Percentiles rank a stretch among this genome's conserved stretches.
Conservation (phyloP, 2,888 invertebrate species). For the Yponomeuta cagnagella region DNA sequence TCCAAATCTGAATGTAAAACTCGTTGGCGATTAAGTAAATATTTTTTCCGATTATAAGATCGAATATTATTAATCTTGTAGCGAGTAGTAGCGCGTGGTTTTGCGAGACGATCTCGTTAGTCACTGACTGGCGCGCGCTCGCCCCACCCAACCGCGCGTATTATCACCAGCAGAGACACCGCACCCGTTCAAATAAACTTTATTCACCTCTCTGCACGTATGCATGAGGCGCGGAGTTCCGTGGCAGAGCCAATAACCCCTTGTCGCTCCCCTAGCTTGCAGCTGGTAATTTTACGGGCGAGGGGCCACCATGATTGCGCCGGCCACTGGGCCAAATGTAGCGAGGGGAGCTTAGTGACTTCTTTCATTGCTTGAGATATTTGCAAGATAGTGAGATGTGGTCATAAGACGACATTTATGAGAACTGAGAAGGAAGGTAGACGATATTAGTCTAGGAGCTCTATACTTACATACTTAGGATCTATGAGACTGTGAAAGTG, state of each 20-base stretch:
- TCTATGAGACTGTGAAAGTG: not conserved
- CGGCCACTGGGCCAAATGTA: conserved; percentile 34
- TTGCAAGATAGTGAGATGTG: conserved; percentile 7
- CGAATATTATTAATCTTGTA: not conserved
- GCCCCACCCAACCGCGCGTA: conserved; percentile 64
- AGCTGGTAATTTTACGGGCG: conserved; percentile 68
- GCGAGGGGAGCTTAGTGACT: conserved; percentile 12
- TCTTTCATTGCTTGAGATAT: conserved; percentile 5
- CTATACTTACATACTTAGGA: too few species aligned
- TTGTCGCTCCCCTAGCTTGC: conserved; percentile 59
- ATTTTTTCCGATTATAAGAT: not conserved
- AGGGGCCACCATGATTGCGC: conserved; percentile 57
- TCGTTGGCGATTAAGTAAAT: not conserved
- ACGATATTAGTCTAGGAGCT: too few species aligned
- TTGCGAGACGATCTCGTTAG: conserved; percentile 40
- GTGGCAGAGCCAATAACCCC: conserved; percentile 65
- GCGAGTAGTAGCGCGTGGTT: conserved; percentile 22
- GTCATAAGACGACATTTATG: not conserved
- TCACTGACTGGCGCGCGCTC: conserved; percentile 34
- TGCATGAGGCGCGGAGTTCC: conserved; percentile 56
- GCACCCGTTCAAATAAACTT: conserved; percentile 68
- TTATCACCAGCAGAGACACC: conserved; percentile 57
- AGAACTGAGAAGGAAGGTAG: not conserved
- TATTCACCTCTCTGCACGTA: conserved; percentile 68
- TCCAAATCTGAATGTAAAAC: conserved; percentile 16